Percentiles rank a stretch among this genome's conserved stretches.
Evolutionary conservation across 2,113 vertebrate species (phyloP).

Genomic region (Phylloscopus trochiloides): DNA sequence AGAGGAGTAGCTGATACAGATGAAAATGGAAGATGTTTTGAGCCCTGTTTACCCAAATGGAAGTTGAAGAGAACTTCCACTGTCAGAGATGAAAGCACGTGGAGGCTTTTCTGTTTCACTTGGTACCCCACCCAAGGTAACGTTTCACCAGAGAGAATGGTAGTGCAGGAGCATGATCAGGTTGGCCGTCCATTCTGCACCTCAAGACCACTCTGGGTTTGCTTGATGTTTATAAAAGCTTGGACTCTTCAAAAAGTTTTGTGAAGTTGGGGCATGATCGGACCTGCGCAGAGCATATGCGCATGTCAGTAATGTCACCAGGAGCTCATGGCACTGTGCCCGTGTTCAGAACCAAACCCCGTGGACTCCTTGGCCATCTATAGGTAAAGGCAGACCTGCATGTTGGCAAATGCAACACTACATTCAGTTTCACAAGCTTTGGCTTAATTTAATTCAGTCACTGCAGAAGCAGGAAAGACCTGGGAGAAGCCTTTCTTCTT

Average conservation of each 20-base stretch:
- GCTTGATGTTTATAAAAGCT: not conserved
- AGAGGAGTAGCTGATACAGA: not conserved
- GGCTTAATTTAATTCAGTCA: not conserved
- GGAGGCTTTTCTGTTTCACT: not conserved
- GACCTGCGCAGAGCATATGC: not conserved
- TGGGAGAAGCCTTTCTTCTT: not conserved
- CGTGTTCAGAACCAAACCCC: fast-evolving
- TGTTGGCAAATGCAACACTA: not conserved
- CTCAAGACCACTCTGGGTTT: not conserved
- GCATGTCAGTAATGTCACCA: not conserved
- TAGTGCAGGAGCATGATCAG: not conserved
- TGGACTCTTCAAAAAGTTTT: not conserved
- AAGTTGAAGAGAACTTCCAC: not conserved
- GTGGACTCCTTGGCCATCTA: not conserved
- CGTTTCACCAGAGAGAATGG: not conserved
- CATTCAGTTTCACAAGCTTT: not conserved
- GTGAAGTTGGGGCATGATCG: not conserved
- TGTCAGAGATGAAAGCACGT: not conserved
- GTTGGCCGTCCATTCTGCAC: not conserved
- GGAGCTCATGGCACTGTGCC: not conserved
- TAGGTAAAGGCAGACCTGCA: not conserved
- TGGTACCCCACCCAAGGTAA: not conserved
- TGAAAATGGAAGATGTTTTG: not conserved
- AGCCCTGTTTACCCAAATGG: not conserved
- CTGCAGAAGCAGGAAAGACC: not conserved